phyloP scores from a whole-genome alignment of 2,797 vertebrate genomes.

The Halcyon smyrnensis region DNA sequence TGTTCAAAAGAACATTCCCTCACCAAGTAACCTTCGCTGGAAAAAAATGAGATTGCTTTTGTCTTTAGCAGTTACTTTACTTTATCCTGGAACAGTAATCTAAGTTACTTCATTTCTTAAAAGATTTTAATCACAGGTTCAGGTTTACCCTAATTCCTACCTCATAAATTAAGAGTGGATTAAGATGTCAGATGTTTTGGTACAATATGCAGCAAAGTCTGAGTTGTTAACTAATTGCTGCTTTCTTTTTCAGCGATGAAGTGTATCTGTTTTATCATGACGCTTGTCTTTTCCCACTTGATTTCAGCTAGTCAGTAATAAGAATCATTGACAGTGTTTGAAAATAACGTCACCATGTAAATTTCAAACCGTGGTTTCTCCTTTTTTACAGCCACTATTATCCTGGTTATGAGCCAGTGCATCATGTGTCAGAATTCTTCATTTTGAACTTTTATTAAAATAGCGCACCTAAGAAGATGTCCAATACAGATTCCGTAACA shows the following conservation, averaged over 20 bases:
- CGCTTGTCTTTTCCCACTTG: not conserved
- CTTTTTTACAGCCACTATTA: not conserved
- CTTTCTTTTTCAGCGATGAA: not conserved
- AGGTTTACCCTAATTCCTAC: not conserved
- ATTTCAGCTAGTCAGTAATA: not conserved
- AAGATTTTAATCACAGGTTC: not conserved
- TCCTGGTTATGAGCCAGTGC: not conserved
- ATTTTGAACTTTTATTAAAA: not conserved
- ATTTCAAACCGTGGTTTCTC: not conserved
- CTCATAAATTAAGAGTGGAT: not conserved
- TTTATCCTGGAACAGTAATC: not conserved
- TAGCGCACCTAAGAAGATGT: slow-evolving; percentile 28
- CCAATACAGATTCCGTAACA: not conserved
- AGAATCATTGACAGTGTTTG: not conserved
- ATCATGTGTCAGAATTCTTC: slow-evolving; percentile 1
- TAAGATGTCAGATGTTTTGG: not conserved
- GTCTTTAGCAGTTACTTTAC: not conserved
- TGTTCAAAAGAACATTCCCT: not conserved
- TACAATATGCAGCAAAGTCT: not conserved
- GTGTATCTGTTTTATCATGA: not conserved
- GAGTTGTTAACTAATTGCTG: not conserved
- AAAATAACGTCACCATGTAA: not conserved
- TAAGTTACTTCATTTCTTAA: not conserved
- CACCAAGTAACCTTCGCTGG: not conserved
- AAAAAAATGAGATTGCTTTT: not conserved